A percentile compares a stretch with the other conserved stretches of the same genome.
Conservation (phyloP, 2,113 vertebrate species). For the Kryptolebias marmoratus region DNA sequence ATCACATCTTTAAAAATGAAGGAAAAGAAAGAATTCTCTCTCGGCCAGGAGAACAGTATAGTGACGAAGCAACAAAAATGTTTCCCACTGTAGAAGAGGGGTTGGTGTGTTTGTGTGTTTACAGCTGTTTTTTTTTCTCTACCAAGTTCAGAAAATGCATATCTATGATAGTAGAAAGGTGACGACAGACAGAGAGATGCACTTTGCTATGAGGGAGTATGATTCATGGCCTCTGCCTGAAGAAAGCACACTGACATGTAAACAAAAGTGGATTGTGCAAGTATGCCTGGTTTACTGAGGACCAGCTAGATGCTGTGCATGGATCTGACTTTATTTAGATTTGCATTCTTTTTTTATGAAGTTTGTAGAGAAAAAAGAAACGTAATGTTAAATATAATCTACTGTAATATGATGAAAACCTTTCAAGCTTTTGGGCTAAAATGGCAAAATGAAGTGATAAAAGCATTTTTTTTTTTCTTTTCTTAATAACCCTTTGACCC, state of each 20-base stretch:
- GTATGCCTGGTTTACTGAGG: slow-evolving; percentile 51
- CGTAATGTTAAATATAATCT: not conserved
- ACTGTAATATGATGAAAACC: not conserved
- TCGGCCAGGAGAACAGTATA: slow-evolving; percentile 30
- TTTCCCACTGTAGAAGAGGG: slow-evolving; percentile 11
- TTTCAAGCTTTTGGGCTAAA: too few relatives aligned
- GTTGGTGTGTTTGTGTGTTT: slow-evolving; percentile 28
- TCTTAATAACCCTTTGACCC: too few relatives aligned
- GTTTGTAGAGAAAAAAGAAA: not conserved
- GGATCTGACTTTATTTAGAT: slow-evolving; percentile 1
- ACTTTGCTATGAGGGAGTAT: slow-evolving; percentile 41
- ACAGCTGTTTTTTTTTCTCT: slow-evolving; percentile 40
- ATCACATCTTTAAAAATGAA: slow-evolving; percentile 17
- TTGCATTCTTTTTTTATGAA: not conserved
- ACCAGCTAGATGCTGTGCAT: slow-evolving; percentile 36
- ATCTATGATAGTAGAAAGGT: slow-evolving; percentile 55
- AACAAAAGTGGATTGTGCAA: slow-evolving; percentile 46
- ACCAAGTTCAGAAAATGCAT: slow-evolving; percentile 50
- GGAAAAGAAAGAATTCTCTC: slow-evolving; percentile 28
- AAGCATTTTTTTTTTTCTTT: not conserved
- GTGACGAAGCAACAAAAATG: slow-evolving; percentile 42
- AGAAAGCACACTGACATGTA: slow-evolving; percentile 45
- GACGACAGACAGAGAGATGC: slow-evolving; percentile 50
- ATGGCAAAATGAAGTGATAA: not conserved
- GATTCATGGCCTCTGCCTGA: slow-evolving; percentile 53